Percentiles rank a stretch among this genome's conserved stretches.
phyloP scores from a whole-genome alignment of 2,888 invertebrate species.

The Spodoptera littoralis region DNA sequence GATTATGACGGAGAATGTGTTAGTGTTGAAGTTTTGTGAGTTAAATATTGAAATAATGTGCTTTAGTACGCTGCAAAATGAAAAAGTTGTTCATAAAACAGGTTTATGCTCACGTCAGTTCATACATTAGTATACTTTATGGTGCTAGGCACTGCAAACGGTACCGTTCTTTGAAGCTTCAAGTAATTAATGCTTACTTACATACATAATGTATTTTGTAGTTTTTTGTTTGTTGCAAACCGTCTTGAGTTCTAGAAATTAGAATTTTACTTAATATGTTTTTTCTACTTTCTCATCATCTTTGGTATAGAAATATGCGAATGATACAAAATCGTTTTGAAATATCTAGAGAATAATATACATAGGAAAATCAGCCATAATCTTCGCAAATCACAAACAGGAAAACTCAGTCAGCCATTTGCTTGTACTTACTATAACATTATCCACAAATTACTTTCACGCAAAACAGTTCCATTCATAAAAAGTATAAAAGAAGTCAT shows the following conservation, averaged over 20 bases:
- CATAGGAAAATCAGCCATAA: no score
- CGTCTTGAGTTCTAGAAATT: constrained; percentile 33
- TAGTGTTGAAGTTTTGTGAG: constrained; percentile 59
- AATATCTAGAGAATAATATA: no score
- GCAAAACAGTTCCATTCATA: constrained; percentile 30
- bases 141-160: constrained; percentile 43
- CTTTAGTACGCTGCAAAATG: constrained; percentile 17
- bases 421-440: constrained; percentile 15
- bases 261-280: constrained; percentile 29
- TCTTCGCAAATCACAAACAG: no score
- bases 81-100: constrained; percentile 20
- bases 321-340: no score
- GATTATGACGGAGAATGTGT: constrained; percentile 52
- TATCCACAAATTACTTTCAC: constrained; percentile 47
- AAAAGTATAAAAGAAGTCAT: constrained; percentile 45
- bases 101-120: constrained; percentile 43
- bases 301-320: constrained; percentile 1
- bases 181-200: constrained; percentile 52
- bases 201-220: constrained; percentile 51
- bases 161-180: constrained; percentile 49
- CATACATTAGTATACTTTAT: constrained; percentile 47
- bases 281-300: constrained; percentile 41
- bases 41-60: constrained; percentile 38
- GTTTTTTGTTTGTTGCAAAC: constrained; percentile 41
- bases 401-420: constrained; percentile 9